Base-by-base conservation (phyloP, 1,140 invertebrate species). In the Drosophila santomea region DNA sequence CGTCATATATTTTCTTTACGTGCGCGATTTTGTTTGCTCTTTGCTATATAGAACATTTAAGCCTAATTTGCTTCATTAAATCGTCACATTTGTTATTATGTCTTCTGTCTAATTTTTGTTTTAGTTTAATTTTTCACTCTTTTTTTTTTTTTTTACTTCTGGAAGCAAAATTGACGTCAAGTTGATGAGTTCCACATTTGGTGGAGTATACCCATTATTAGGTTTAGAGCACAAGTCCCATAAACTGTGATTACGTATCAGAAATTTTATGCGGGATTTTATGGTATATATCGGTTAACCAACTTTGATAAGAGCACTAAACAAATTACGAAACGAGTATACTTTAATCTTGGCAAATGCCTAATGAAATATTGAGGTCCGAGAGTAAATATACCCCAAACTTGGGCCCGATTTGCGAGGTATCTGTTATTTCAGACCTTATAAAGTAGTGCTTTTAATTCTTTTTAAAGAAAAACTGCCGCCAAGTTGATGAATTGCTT, bases 31-130 rank as follows among this genome's bases (percentile, higher is more conserved):
- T 76, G 80, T 80, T 80, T 72, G 71, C 28, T 52, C 50, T 47
- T 55, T 15, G 73, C 76, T 76, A 78, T 85, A 64, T 86, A 78
- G 78, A 86, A 81, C 82, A 86, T 88, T 85, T 86, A 86, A 78
- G 82, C 74, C 82, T 85, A 78, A 85, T 85, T 85, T 85, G 78
- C 74, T 86, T 78, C 74, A 86, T 85, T 85, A 75, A 81, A 75
- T 78, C 75, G 82, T 86, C 82, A 78, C 78, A 85, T 82, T 85
- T 82, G 78, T 78, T 80, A 85, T 78, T 67, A 57, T 60, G 58
- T 60, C 73, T 64, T 79, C 52, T 62, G 35, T 50, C 45, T 59
- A 48, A 54, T 57, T 25, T 44, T 66, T 14, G 25, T 36, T 66
- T 11, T 17, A 32, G 10, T 25, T 57, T 62, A 55, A 73, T 73